Conservation (phyloP, 2,113 vertebrate species). For the Labeo catla region DNA sequence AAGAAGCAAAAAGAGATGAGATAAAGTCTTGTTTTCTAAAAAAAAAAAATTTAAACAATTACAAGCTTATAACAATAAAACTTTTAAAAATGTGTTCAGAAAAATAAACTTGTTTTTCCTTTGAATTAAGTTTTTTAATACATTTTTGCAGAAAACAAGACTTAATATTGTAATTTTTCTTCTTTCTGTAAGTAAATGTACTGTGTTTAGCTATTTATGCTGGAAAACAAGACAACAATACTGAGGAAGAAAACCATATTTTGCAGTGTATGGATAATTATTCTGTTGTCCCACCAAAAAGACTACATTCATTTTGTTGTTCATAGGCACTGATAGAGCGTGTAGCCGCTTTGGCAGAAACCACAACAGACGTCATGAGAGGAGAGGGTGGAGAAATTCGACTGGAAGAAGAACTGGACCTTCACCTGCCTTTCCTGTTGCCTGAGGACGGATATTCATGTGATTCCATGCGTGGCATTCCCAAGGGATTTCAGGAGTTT, state of each 20-base stretch:
- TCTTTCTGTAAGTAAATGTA: background rate
- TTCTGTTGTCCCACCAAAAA: background rate
- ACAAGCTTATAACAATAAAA: background rate
- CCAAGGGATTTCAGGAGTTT: conserved; percentile 88
- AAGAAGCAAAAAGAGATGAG: background rate
- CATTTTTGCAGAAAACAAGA: background rate
- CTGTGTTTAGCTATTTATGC: background rate
- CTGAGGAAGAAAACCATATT: background rate
- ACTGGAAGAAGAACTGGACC: conserved; percentile 87
- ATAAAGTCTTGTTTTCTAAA: background rate
- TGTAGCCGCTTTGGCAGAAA: conserved; percentile 82
- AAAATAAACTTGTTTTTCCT: background rate
- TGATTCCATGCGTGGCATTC: conserved; percentile 86
- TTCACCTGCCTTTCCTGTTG: conserved; percentile 90
- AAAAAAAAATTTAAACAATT: background rate
- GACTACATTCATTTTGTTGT: background rate
- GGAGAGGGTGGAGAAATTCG: conserved; percentile 84
- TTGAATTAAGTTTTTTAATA: background rate
- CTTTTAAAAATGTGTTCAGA: background rate
- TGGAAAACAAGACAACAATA: background rate
- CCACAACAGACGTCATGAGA: conserved; percentile 80
- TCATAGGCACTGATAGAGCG: conserved; percentile 83
- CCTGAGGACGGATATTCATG: conserved; percentile 93
- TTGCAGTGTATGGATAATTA: background rate
- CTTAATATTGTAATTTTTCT: background rate